A percentile compares a stretch with the other conserved stretches of the same genome.
These are phyloP conservation scores for Chesias legatella DNA, from an alignment of 2,888 invertebrate species.

Conservation along the genomic window DNA sequence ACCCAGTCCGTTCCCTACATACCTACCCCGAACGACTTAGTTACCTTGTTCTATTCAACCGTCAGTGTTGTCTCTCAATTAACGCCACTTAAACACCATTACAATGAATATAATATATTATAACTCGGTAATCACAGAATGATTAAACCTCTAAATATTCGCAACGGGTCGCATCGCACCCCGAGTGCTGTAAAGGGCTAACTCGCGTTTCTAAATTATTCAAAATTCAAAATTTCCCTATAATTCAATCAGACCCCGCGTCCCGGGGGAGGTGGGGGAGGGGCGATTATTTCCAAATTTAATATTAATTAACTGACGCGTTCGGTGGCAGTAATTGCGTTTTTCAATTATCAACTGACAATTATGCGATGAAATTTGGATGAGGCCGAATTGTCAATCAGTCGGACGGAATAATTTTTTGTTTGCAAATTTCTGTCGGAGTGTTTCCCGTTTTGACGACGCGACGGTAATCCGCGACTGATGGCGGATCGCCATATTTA, in stretches of 20 bases:
- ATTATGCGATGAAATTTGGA: constrained; percentile 72
- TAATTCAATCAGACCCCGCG: constrained; percentile 73
- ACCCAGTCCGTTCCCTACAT: too few species aligned
- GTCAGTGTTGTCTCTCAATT: neutral
- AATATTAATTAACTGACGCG: constrained; percentile 79
- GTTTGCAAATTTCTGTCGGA: constrained; percentile 23
- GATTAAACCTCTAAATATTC: constrained; percentile 40
- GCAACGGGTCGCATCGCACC: constrained; percentile 30
- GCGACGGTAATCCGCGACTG: constrained; percentile 18
- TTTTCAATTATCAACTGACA: constrained; percentile 78
- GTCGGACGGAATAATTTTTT: constrained; percentile 33
- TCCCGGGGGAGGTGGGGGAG: constrained; percentile 49
- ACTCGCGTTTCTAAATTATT: constrained; percentile 69
- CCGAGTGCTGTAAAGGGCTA: constrained; percentile 65
- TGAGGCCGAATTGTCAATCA: constrained; percentile 64
- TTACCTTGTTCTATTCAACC: too few species aligned
- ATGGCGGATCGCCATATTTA: constrained; percentile 16
- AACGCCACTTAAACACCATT: constrained; percentile 1
- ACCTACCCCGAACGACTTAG: too few species aligned
- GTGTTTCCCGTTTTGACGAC: constrained; percentile 19
- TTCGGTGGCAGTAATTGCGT: constrained; percentile 71
- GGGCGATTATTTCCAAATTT: constrained; percentile 79
- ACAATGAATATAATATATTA: constrained; percentile 15
- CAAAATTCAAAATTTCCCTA: constrained; percentile 78
- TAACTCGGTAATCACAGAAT: constrained; percentile 24